Percentiles rank a stretch among this genome's conserved stretches.
phyloP scores from a whole-genome alignment of 2,113 vertebrate genomes.

The Variabilichromis moorii region DNA sequence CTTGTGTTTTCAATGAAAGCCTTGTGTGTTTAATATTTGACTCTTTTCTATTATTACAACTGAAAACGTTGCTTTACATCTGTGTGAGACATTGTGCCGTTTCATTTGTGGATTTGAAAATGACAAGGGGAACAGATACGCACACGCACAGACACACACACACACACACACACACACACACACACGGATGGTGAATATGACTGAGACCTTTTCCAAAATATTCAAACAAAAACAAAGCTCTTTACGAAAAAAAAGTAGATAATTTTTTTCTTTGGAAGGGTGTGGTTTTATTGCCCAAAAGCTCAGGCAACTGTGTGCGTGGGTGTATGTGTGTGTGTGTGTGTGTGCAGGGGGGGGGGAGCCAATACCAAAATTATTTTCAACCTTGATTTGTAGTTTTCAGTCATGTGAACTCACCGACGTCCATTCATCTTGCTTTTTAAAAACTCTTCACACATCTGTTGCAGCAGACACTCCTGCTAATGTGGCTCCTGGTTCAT shows the following conservation, averaged over 20 bases:
- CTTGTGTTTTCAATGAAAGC: constrained; percentile 59
- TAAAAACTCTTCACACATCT: constrained; percentile 64
- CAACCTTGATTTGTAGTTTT: constrained; percentile 48
- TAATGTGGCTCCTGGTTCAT: constrained; percentile 52
- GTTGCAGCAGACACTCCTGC: constrained; percentile 55
- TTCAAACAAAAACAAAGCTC: background rate
- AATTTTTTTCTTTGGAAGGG: constrained; percentile 22
- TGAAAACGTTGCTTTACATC: background rate
- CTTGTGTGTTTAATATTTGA: constrained; percentile 48
- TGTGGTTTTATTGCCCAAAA: constrained; percentile 45
- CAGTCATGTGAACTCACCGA: constrained; percentile 22
- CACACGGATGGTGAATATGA: background rate
- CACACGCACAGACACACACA: background rate
- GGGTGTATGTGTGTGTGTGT: background rate
- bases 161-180: background rate
- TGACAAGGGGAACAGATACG: background rate
- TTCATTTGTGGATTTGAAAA: background rate
- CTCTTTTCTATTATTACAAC: constrained; percentile 6
- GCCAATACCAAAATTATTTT: constrained; percentile 27
- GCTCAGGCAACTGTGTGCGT: constrained; percentile 14
- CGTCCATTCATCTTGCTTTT: constrained; percentile 34
- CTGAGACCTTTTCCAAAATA: background rate
- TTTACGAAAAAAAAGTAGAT: background rate
- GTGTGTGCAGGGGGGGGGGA: background rate
- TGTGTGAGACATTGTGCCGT: background rate